Conservation (phyloP, 2,888 invertebrate species). For the Drosophila pegasa region DNA sequence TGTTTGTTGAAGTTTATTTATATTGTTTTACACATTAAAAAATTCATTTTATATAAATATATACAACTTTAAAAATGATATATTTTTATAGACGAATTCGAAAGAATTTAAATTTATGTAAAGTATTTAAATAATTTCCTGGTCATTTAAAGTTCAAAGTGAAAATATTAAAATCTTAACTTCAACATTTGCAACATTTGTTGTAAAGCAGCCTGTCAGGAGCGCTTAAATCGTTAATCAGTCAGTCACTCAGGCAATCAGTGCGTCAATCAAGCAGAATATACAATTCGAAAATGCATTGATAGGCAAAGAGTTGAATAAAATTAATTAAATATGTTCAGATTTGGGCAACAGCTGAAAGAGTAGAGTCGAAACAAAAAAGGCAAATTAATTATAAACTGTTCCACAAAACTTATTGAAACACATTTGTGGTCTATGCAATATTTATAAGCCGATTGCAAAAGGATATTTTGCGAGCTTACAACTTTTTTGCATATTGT, state of each 20-base stretch:
- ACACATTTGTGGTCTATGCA: conserved; percentile 4
- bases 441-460: conserved; percentile 14
- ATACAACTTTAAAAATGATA: no score
- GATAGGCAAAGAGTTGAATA: not conserved
- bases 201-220: not conserved
- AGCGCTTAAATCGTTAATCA: not conserved
- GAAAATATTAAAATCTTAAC: no score
- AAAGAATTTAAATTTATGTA: no score
- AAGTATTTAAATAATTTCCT: no score
- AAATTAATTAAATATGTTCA: conserved; percentile 15
- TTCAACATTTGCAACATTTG: not conserved
- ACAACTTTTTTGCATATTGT: conserved; percentile 40
- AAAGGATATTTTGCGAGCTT: conserved; percentile 11
- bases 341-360: not conserved
- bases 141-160: no score
- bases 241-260: not conserved
- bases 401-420: conserved; percentile 9
- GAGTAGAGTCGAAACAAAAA: not conserved
- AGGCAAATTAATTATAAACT: conserved; percentile 7
- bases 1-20: not conserved
- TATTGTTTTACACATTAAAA: no score
- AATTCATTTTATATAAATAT: no score
- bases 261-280: conserved; percentile 3
- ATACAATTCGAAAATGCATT: not conserved
- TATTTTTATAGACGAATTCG: no score